Base-by-base conservation (phyloP, 1,140 invertebrate species). In the Bombus difficillimus region DNA sequence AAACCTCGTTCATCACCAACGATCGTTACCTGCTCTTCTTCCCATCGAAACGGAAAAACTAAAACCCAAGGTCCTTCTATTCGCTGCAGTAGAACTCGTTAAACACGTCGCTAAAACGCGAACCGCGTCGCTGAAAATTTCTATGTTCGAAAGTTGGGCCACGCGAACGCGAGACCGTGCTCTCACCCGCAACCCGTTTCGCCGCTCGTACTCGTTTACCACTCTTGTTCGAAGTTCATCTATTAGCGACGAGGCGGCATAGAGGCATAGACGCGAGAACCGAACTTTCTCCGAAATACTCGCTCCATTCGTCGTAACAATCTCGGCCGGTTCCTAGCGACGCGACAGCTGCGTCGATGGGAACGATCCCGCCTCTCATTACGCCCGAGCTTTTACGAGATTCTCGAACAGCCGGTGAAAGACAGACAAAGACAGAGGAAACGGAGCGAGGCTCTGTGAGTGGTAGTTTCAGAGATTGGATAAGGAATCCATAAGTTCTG, bases 401-500 rank as follows among this genome's bases (percentile, higher is more conserved):
- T 25, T 25, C 39, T n/a, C 57, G 66, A 41, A 53, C 66, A 71
- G 43, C 39, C 64, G 72, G 9, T 15, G 72, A 13, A 22, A 53
- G 25, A 25, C 41, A 34, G 73, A 25, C 15, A 43, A 41, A 62
- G 73, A 53, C 47, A 37, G 84, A 64, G 80, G 34, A 10, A 37
- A 57, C 47, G 37, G 39, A 47, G 82, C 37, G 12, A 18, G 82
- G 76, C 43, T 39, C 28, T 62, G n/a, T 74, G 84, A 88, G 76
- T 73, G 88, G 89, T 91, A 90, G 85, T 92, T 91, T 86, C 89
- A 86, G 89, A 92, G 93, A 93, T 93, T 92, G 93, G 92, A 92
- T 92, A 93, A 93, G 89, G 90, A 92, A 93, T 93, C 92, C 91
- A 93, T 93, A 93, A 93, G 92, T 92, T 91, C 84, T 89, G 86